Evolutionary conservation across 2,113 vertebrate genomes (phyloP), one percentile per base, ranked within the genome.

Genomic region (Anser brachyrhynchus): DNA sequence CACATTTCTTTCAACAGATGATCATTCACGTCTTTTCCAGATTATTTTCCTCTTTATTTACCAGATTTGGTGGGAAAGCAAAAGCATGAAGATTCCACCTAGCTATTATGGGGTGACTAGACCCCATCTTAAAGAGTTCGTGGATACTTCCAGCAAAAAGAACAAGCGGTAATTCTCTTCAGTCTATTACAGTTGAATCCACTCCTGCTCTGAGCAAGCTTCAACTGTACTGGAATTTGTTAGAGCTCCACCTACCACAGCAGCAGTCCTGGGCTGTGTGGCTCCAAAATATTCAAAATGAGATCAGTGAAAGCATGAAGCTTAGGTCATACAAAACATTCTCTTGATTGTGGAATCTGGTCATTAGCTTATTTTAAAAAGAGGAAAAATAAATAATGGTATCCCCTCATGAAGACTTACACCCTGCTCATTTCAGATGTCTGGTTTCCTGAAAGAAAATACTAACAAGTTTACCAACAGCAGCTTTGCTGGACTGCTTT

Each of bases 1-100:
- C 19, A 41, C 3, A 2, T 33, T 77, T 66, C 70, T 87, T 81
- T 49, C 46, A 81, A 65, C 17, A 65, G 4, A 70, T 0, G 0
- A 23, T 39, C 25, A 66, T 31, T 16, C 10, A 3, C 23, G 69
- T 69, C 4, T 87, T 71, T 55, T 87, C 59, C 29, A 35, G 2
- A 72, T 58, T 41, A 77, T 43, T 46, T 66, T 66, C 26, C 25
- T 79, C n/a, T 3, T 0, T 72, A 71, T 0, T 2, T 37, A 79
- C 55, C 11, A 31, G 6, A 73, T 84, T n/a, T 86, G 33, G 21
- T 73, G 12, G n/a, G 21, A 91, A 92, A 86, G 19, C 4, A 86
- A 71, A 66, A 66, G 41, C 16, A 67, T 28, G 54, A 67, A 80
- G 80, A 79, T 59, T 84, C 62, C 39, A 80, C 37, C 11, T 65